These are phyloP conservation scores for Amblyopsis rosae DNA, from an alignment of 2,113 vertebrate genomes.

Conservation along the genomic window DNA sequence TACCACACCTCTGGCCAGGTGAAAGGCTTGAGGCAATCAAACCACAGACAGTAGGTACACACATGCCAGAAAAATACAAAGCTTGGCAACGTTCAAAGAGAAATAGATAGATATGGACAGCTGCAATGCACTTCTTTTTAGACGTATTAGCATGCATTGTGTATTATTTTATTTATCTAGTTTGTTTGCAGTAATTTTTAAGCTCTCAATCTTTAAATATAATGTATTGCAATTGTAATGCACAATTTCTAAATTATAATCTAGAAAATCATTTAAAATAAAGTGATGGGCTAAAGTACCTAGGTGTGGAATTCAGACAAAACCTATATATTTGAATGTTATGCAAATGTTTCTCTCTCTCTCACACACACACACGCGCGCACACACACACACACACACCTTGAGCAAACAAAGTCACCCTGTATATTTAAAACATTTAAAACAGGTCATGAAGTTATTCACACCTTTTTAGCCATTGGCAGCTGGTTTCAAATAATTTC, in stretches of 20 bases:
- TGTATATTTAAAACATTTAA: neutral
- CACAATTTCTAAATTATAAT: too few relatives aligned
- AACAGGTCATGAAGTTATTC: conserved; percentile 2
- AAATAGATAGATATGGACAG: neutral
- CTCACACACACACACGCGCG: neutral
- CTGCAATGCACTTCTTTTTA: neutral
- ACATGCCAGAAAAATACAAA: neutral
- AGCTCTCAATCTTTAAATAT: too few relatives aligned
- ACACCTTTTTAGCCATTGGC: neutral
- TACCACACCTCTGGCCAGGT: neutral
- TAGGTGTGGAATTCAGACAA: neutral
- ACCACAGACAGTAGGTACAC: neutral
- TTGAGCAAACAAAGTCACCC: conserved; percentile 4
- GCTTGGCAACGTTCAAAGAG: neutral
- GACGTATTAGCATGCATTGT: neutral
- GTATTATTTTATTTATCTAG: too few relatives aligned
- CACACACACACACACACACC: neutral
- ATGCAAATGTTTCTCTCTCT: neutral
- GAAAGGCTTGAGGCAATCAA: neutral
- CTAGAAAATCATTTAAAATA: too few relatives aligned
- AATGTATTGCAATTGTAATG: too few relatives aligned
- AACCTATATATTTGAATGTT: neutral
- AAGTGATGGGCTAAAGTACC: too few relatives aligned
- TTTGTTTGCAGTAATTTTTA: too few relatives aligned
- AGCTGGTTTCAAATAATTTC: neutral